Base-by-base conservation (phyloP, 2,797 vertebrate species). In the Sebastes iracundus region DNA sequence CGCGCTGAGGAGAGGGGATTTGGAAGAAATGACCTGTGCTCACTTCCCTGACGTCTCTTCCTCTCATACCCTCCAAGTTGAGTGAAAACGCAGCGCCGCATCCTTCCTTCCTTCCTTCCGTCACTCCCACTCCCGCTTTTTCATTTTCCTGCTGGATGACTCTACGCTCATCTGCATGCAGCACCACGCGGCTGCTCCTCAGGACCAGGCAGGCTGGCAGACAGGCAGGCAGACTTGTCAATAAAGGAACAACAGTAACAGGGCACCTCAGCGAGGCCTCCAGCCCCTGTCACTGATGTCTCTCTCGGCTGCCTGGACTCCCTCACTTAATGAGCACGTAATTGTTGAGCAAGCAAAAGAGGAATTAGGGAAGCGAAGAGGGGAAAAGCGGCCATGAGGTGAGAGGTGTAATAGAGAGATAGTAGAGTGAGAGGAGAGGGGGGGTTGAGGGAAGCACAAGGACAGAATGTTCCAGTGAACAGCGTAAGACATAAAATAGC, bases 21-120 rank as follows among this genome's bases (percentile, higher is more conserved):
- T 92, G 76, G 70, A 71, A 77, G 88, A 91, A 93, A 90, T 90
- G 88, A 93, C 88, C 93, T 84, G 82, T 76, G 82, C 87, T 91
- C 82, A 76, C 83, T 91, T 87, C 79, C 82, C 81, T 20, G 27
- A 75, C 79, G 35, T 58, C 83, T 75, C 74, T 52, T 75, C 79
- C 52, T 82, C 75, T 81, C 22, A 82, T 52, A 63, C 81, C 68
- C 78, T 79, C 79, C 56, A 46, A 74, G 72, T 59, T 67, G 74
- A 64, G 72, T 55, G 59, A 83, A 90, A 89, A 83, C 66, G 62
- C 74, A 32, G 20, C 22, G 68, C 83, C 20, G 80, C 84, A 85
- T 83, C 81, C 82, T 75, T 86, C 68, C 63, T 46, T 52, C 73
- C 62, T 72, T 72, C 75, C 74, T 46, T 32, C 71, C 3, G 3